phyloP scores from a whole-genome alignment of 2,797 vertebrate genomes.

The Alca torda region DNA sequence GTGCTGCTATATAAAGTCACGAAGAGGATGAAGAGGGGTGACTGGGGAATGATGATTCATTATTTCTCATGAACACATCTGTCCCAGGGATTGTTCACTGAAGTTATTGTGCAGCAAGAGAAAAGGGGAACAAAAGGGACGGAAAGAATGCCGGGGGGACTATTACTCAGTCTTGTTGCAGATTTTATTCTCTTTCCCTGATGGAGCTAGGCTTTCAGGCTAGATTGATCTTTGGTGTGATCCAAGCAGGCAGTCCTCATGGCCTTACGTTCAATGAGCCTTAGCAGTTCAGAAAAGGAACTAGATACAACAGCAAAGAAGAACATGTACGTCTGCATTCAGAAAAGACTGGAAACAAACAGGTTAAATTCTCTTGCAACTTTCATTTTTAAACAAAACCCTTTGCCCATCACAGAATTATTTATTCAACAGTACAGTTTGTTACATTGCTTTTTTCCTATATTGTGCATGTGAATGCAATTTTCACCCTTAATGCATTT shows the following conservation, averaged over 20 bases:
- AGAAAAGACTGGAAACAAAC: not conserved
- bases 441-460: not conserved
- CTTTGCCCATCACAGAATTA: not conserved
- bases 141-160: not conserved
- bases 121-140: not conserved
- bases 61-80: not conserved
- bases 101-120: not conserved
- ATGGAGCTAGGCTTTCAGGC: not conserved
- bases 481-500: constrained; percentile 26
- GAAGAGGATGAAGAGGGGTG: not conserved
- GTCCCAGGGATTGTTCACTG: not conserved
- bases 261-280: not conserved
- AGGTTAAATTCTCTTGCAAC: not conserved
- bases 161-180: not conserved
- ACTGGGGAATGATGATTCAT: not conserved
- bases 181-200: not conserved
- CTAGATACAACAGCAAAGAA: not conserved
- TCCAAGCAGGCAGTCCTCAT: not conserved
- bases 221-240: not conserved
- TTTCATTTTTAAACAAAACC: constrained; percentile 27
- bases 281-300: not conserved
- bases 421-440: constrained; percentile 51
- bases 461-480: not conserved
- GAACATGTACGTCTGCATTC: not conserved
- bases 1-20: not conserved